Evolutionary conservation across 2,113 vertebrate genomes (phyloP), one percentile per base, ranked within the genome.

Genomic region (Aspiorhynchus laticeps): DNA sequence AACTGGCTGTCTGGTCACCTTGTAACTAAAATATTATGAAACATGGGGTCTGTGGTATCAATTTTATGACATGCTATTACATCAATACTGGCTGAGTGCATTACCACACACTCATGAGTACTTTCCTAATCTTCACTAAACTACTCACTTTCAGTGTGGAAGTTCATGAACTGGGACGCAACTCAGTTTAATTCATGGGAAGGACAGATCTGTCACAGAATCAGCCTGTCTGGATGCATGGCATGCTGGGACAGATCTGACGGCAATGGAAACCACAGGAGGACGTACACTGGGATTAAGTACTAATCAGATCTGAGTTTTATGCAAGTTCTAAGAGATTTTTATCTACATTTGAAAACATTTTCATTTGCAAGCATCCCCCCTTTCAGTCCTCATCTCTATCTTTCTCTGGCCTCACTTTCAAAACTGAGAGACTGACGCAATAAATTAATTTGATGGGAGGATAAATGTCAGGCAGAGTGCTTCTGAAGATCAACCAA

Each of bases 381-480:
- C 1, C 24, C 24, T 36, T 28, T 38, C 14, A 87, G 61, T 38
- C 80, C n/a, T 61, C 91, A 89, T 81, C 43, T 51, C n/a, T 51
- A 15, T 71, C 87, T 88, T 91, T 91, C 88, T 93, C 65, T 56
- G 80, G 21, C 5, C 17, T 28, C 48, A 12, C 36, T 80, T 53
- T 38, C 83, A 90, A 90, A 92, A 90, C 90, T 78, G 71, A 89
- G 90, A 92, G 83, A 90, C 91, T 87, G 90, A 92, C 88, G 59
- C 86, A 74, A 75, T 90, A 85, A 83, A 91, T 93, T 94, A 86
- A 93, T 94, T 91, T 92, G 85, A 85, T 89, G 85, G 86, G 73
- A 91, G 90, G 90, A 93, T 92, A 92, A 94, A 94, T 92, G 92
- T 93, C 94, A 92, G 88, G 81, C 88, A 87, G 85, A 89, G 87